A percentile compares a stretch with the other conserved stretches of the same genome.
These are phyloP conservation scores for Gracilinanus agilis DNA, from an alignment of 2,113 vertebrate species.

Conservation along the genomic window DNA sequence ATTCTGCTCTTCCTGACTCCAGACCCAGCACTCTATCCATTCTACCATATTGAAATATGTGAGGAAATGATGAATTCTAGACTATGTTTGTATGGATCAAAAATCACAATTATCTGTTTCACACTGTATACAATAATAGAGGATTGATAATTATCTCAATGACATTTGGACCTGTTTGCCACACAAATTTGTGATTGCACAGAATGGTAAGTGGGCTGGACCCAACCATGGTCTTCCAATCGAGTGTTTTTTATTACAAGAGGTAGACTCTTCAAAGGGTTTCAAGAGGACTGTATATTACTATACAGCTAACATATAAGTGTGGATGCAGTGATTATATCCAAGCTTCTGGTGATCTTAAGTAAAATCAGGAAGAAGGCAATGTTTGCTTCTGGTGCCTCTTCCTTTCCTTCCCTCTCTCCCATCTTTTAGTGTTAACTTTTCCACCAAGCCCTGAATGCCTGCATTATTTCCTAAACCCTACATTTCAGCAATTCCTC, in stretches of 20 bases:
- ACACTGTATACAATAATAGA: neutral
- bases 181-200: neutral
- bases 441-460: neutral
- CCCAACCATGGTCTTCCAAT: no score
- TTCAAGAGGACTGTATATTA: neutral
- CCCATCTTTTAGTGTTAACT: neutral
- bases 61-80: neutral
- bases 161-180: neutral
- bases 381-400: neutral
- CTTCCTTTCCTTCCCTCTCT: neutral
- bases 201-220: neutral
- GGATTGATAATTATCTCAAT: neutral
- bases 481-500: neutral
- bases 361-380: neutral
- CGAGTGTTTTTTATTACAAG: neutral
- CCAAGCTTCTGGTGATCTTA: neutral
- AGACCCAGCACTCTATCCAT: no score
- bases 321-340: neutral
- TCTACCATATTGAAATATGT: neutral
- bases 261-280: neutral
- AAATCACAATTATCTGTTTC: neutral
- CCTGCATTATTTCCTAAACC: neutral
- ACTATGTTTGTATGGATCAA: neutral
- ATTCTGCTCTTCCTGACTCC: neutral
- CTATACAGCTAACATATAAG: neutral